Base-by-base conservation (phyloP, 2,888 invertebrate genomes). In the Oscheius sp. region DNA sequence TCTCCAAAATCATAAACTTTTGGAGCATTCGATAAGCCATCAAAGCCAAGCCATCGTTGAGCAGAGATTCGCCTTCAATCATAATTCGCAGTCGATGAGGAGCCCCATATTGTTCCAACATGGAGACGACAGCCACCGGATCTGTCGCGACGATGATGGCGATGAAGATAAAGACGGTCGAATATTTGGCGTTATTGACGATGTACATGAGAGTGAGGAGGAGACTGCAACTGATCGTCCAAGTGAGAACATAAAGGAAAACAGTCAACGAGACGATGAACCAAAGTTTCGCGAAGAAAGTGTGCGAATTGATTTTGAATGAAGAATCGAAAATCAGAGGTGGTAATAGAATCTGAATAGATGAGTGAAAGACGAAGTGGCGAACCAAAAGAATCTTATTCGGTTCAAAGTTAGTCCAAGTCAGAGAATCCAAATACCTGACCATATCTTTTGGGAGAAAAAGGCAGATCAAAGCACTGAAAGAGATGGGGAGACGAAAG, bases 11-110 rank as follows among this genome's bases (percentile, higher is more conserved):
- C 29, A 42, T 57, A 12, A 46, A 37, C 45, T 45, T 4, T 27
- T 52, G 17, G 39, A 73, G 83, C 3, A 88, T 85, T 50, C 87
- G 85, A 70, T 87, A 89, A 37, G 87, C 80, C 2, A 89, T 87
- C 70, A 89, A 88, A 25, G 89, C 89, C 15, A 88, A 86, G 6
- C 89, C 89, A 80, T 89, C 88, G 74, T 89, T 89, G 17, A 89
- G 76, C 69, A 89, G 76, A 0, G 88, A 88, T 76, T 89, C 89
- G 1, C 89, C 89, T 75, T 89, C 89, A 29, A 89, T 87, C 12
- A 88, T 75, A 67, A 72, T 65, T 8, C 69, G 61, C 46, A 75
- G 42, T 42, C 72, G 37, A 33, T 69, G 69, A 29, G 78, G 71
- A 81, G 80, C 76, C 86, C 88, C 89, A 34, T 88, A 71, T 65